Evolutionary conservation across 2,888 invertebrate genomes (phyloP).

Genomic region (Trichacis sp.): DNA sequence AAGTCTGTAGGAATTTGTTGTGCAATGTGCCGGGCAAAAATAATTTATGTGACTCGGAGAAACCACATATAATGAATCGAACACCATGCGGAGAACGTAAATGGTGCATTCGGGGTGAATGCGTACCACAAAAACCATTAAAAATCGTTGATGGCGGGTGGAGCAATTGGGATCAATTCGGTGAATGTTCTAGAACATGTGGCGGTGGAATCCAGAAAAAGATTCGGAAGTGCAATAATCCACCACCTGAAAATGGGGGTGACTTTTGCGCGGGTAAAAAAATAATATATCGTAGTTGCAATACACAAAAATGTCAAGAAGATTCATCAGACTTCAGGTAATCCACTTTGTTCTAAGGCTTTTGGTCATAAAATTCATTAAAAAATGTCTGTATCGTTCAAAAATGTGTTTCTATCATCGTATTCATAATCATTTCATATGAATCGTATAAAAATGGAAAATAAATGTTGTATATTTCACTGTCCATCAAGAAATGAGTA

Average conservation of each 20-base stretch:
- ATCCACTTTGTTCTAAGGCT: no score
- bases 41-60: no score
- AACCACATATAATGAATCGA: no score
- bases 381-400: no score
- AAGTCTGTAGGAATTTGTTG: no score
- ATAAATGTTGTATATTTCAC: no score
- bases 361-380: no score
- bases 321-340: constrained; percentile 79
- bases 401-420: no score
- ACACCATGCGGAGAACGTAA: constrained; percentile 77
- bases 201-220: constrained; percentile 86
- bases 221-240: constrained; percentile 81
- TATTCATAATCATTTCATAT: no score
- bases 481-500: no score
- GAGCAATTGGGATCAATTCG: constrained; percentile 75
- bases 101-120: constrained; percentile 85
- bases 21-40: no score
- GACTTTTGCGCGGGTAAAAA: constrained; percentile 83
- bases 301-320: constrained; percentile 76
- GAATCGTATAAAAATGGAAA: no score
- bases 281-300: constrained; percentile 81
- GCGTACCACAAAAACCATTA: constrained; percentile 73
- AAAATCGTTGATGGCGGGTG: constrained; percentile 74
- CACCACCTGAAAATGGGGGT: constrained; percentile 78
- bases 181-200: constrained; percentile 83